Evolutionary conservation across 2,113 vertebrate genomes (phyloP).

Genomic region (Nannospalax galili): DNA sequence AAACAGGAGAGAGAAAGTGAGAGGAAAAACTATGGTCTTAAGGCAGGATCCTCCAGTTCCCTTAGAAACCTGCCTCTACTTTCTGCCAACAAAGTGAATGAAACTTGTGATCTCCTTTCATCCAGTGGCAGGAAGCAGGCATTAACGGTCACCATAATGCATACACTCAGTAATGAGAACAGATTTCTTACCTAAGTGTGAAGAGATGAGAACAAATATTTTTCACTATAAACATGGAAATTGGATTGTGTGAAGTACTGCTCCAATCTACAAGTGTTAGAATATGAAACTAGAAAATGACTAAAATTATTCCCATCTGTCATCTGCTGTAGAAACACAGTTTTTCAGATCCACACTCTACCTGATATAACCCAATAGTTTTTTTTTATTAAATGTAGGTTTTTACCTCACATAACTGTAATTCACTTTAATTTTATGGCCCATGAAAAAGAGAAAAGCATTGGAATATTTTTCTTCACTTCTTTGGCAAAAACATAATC

Average conservation of each 20-base stretch:
- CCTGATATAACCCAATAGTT: constrained; percentile 43
- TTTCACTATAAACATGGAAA: constrained; percentile 59
- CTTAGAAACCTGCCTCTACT: not conserved
- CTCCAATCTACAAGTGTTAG: constrained; percentile 54
- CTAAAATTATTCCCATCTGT: constrained; percentile 64
- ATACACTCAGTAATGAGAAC: constrained; percentile 13
- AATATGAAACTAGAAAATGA: constrained; percentile 52
- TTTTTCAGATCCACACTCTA: constrained; percentile 38
- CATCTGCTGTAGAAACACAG: constrained; percentile 14
- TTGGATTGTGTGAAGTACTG: constrained; percentile 52
- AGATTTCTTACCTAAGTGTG: constrained; percentile 38
- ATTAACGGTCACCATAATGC: not conserved
- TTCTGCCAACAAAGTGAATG: not conserved
- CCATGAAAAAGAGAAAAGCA: constrained; percentile 31
- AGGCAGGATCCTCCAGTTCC: not conserved
- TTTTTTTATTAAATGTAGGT: constrained; percentile 64
- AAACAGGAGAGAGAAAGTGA: not conserved
- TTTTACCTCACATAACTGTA: constrained; percentile 38
- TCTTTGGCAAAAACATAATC: constrained; percentile 48
- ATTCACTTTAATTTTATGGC: constrained; percentile 68
- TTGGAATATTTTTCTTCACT: constrained; percentile 64
- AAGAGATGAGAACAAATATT: constrained; percentile 39
- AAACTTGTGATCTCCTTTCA: constrained; percentile 31
- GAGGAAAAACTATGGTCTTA: not conserved
- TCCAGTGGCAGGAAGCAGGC: constrained; percentile 27